phyloP scores from a whole-genome alignment of 2,113 vertebrate genomes.

The Erythrocercus mccallii region DNA sequence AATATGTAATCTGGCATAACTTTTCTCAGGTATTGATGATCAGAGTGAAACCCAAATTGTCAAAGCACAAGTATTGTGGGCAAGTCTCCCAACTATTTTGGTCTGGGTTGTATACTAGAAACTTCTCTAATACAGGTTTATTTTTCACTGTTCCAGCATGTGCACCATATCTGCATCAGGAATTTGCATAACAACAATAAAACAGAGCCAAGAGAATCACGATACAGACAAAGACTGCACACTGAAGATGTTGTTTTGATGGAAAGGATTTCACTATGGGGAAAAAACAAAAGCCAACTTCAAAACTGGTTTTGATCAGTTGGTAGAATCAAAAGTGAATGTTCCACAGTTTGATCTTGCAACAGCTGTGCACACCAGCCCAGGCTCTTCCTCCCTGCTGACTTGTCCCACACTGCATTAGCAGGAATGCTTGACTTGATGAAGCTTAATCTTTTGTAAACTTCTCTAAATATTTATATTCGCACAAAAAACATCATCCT shows the following conservation, averaged over 20 bases:
- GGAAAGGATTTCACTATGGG: background rate
- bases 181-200: background rate
- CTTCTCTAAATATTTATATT: slow-evolving; percentile 47
- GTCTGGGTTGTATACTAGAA: background rate
- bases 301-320: background rate
- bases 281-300: background rate
- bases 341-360: background rate
- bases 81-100: background rate
- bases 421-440: background rate
- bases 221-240: background rate
- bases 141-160: background rate
- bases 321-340: background rate
- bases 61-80: background rate
- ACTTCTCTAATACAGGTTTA: background rate
- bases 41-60: background rate
- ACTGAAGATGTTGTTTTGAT: background rate
- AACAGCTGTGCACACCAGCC: slow-evolving; percentile 24
- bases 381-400: background rate
- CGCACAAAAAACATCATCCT: background rate
- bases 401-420: background rate
- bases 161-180: background rate
- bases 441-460: slow-evolving; percentile 25
- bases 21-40: background rate
- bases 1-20: background rate
- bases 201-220: background rate